Base-by-base conservation (phyloP, 2,797 vertebrate species). In the Scyliorhinus canicula region DNA sequence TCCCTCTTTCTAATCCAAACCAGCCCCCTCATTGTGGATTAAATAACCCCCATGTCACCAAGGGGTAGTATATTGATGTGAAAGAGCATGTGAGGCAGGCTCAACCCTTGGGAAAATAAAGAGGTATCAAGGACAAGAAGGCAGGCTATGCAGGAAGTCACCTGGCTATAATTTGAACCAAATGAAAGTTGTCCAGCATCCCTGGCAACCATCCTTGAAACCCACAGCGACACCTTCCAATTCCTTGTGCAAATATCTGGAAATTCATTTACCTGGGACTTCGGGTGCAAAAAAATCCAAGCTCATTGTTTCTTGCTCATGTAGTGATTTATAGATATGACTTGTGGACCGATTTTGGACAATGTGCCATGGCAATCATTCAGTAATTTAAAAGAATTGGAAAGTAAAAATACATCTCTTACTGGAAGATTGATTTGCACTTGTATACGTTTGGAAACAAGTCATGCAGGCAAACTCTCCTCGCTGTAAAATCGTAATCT, bases 401-500 rank as follows among this genome's bases (percentile, higher is more conserved):
- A 91, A n/a, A 11, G 74, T 4, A 47, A 57, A 82, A 82, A 82
- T 44, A 44, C 19, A 88, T 57, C 28, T 57, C 85, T 67, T 47
- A 28, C 26, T 28, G 44, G 69, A 28, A 71, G 31, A 16, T 93
- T 71, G 40, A 71, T 71, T 11, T 26, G 26, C 5, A 93, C 26
- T 74, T 74, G 44, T 67, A 74, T 50, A n/a, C 6, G 19, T 50
- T 71, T 7, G 55, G 14, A 94, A 94, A 52, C 47, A 94, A 71
- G 4, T 26, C 52, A 60, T 8, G 26, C 19, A 74, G 47, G 31
- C 47, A 69, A 74, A 52, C 14, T 94, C 40, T 19, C 28, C 3
- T 74, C 28, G 0, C 26, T 94, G 16, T 74, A 74, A 74, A 74
- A 69, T 21, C 24, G 31, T 55, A 95, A 96, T 95, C 95, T 95